Evolutionary conservation across 2,888 invertebrate species (phyloP).

Genomic region (Yponomeuta plumbellus): DNA sequence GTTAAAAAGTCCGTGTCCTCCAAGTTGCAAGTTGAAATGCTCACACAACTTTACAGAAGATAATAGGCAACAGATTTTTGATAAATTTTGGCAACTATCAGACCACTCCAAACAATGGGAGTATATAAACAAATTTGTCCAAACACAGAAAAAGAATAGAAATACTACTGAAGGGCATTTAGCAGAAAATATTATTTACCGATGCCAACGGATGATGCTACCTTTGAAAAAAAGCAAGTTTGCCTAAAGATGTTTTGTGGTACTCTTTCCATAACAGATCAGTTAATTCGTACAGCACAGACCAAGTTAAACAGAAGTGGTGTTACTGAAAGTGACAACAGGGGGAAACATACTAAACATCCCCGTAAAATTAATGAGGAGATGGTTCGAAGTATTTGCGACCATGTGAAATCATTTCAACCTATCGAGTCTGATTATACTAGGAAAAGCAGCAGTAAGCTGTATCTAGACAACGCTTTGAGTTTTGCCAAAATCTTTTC

Average conservation of each 20-base stretch:
- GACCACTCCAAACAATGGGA: conserved; percentile 20
- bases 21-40: conserved; percentile 14
- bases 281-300: not conserved
- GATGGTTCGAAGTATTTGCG: not conserved
- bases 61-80: conserved; percentile 19
- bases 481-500: not conserved
- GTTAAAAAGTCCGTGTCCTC: conserved; percentile 6
- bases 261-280: conserved; percentile 6
- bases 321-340: not conserved
- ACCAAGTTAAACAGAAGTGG: not conserved
- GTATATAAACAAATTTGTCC: conserved; percentile 16
- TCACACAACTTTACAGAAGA: conserved; percentile 17
- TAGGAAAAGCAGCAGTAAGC: not conserved
- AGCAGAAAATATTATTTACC: conserved; percentile 15
- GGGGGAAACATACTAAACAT: not conserved
- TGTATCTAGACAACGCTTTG: conserved; percentile 1
- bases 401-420: not conserved
- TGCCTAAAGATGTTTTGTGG: conserved; percentile 12
- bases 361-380: not conserved
- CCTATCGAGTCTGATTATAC: not conserved
- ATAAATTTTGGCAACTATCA: conserved; percentile 19
- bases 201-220: not conserved
- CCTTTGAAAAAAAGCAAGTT: conserved; percentile 1
- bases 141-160: conserved; percentile 14
- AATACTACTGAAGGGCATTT: conserved; percentile 10